These are phyloP conservation scores for Spodoptera litura DNA, from an alignment of 1,140 invertebrate species.

Conservation along the genomic window DNA sequence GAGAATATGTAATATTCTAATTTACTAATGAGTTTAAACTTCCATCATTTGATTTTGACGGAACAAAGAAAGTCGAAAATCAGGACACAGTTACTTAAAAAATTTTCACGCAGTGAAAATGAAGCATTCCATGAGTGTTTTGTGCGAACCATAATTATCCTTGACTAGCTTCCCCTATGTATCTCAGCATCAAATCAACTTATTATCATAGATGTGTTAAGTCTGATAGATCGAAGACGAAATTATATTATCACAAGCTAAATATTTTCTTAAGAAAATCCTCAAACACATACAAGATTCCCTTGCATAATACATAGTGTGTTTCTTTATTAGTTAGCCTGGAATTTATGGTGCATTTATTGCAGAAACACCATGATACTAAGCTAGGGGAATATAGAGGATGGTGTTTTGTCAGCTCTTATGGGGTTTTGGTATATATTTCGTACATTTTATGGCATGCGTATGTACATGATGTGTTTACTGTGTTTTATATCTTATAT, in stretches of 20 bases:
- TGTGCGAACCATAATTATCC: background rate
- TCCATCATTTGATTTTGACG: too few relatives aligned
- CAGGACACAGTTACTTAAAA: too few relatives aligned
- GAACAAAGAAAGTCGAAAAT: too few relatives aligned
- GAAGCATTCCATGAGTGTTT: background rate
- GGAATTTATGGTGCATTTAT: conserved; percentile 28
- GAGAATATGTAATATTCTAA: too few relatives aligned
- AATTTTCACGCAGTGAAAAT: too few relatives aligned
- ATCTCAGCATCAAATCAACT: conserved; percentile 49
- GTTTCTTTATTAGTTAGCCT: conserved; percentile 37
- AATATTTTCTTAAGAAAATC: conserved; percentile 53
- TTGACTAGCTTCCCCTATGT: background rate
- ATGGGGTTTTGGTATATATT: too few relatives aligned
- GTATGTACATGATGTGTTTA: too few relatives aligned
- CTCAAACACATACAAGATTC: conserved; percentile 39
- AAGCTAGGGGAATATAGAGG: conserved; percentile 4
- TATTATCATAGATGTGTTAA: conserved; percentile 57
- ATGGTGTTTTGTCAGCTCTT: too few relatives aligned
- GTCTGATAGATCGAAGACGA: conserved; percentile 60
- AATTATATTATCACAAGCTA: conserved; percentile 65
- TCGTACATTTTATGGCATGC: too few relatives aligned
- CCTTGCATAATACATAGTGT: conserved; percentile 52
- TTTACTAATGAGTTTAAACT: too few relatives aligned
- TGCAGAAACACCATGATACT: conserved; percentile 11
- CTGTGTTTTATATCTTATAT: too few relatives aligned